Base-by-base conservation (phyloP, 2,113 vertebrate species). In the Cromileptes altivelis region DNA sequence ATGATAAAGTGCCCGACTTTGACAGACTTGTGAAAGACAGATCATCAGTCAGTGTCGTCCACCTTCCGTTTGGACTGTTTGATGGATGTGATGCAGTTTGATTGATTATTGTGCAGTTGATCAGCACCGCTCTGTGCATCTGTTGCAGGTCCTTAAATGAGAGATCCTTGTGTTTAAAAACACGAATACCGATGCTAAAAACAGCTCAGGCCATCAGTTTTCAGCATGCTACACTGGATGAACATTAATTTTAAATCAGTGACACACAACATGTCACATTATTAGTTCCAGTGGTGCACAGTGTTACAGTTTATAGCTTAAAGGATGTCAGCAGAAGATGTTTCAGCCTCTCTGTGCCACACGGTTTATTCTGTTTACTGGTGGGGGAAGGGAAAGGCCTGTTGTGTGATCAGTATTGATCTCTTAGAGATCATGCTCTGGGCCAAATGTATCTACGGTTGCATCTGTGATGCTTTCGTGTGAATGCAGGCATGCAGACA, bases 361-460 rank as follows among this genome's bases (percentile, higher is more conserved):
- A 14, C 50, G 65, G 71, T 78, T 70, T 56, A 33, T 33, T 64
- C 13, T 62, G 2, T 64, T 77, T 23, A 4, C 33, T n/a, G 47
- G 17, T 62, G 72, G 80, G 57, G 75, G 45, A 2, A 18, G 84
- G 85, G 61, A 4, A 37, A 13, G 55, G 75, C 71, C 74, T 18
- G 64, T 58, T 58, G 27, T 90, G 63, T 45, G 74, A 87, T 82
- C 82, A 3, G 27, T 87, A 93, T 91, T 85, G 91, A 94, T 93
- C 81, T 12, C 13, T 55, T 27, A 78, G 63, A 82, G 80, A 76
- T 73, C 30, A 2, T 17, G 76, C 89, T 84, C 15, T 30, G 0
- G 83, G 88, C 57, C 81, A 74, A 47, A 84, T 84, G 68, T 85
- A 55, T 90, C 82, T 63, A 58, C 6, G 3, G 27, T 18, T 81